Conservation (phyloP, 2,888 invertebrate genomes). For the Gasteruption jaculator region DNA sequence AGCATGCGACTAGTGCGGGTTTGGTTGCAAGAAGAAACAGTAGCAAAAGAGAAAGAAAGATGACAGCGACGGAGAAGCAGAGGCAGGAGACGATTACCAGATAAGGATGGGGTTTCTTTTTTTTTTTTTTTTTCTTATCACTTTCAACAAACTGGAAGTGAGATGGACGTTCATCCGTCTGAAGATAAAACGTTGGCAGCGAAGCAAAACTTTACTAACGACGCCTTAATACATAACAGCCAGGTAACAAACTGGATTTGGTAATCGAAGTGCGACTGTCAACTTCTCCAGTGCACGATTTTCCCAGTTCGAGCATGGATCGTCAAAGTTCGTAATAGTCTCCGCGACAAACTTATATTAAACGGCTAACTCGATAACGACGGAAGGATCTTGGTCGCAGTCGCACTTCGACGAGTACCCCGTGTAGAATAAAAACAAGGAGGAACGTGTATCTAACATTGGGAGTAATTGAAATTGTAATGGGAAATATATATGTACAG, state of each 20-base stretch:
- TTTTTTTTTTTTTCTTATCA: slow-evolving; percentile 46
- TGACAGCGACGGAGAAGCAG: neutral
- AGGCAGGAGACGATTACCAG: slow-evolving; percentile 5
- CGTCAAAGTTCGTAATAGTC: too few relatives aligned
- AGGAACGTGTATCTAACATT: too few relatives aligned
- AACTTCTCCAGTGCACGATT: too few relatives aligned
- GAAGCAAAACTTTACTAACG: slow-evolving; percentile 40
- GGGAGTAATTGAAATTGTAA: too few relatives aligned
- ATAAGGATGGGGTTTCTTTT: slow-evolving; percentile 23
- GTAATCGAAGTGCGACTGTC: slow-evolving; percentile 37
- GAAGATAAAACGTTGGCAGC: slow-evolving; percentile 30
- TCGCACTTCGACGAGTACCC: too few relatives aligned
- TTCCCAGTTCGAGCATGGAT: too few relatives aligned
- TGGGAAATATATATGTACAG: too few relatives aligned
- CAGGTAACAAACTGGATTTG: slow-evolving; percentile 26
- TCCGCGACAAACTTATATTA: too few relatives aligned
- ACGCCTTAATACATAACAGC: slow-evolving; percentile 31
- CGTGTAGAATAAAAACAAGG: too few relatives aligned
- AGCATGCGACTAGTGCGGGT: slow-evolving; percentile 15
- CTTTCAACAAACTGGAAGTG: slow-evolving; percentile 46
- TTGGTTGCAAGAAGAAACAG: slow-evolving; percentile 2
- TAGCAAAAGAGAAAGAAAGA: slow-evolving; percentile 5
- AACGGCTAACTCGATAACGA: too few relatives aligned
- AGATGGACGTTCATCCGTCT: slow-evolving; percentile 40
- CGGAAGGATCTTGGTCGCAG: too few relatives aligned